Conservation (phyloP, 2,888 invertebrate genomes). For the Drosophila seclusa region DNA sequence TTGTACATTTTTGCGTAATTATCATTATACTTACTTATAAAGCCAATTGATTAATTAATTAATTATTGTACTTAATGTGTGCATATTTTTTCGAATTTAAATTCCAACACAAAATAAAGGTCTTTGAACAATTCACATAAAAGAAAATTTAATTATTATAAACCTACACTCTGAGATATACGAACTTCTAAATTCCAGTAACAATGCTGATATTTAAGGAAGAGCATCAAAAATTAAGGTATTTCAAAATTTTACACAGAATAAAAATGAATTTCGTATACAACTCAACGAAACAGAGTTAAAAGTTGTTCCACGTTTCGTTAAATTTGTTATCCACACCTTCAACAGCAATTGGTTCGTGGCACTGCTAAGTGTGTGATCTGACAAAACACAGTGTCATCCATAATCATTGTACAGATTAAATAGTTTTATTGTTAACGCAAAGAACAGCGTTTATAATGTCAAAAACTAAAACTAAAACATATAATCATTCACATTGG, state of each 20-base stretch:
- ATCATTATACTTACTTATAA: constrained; percentile 45
- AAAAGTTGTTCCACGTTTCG: background rate
- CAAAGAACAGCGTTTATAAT: constrained; percentile 34
- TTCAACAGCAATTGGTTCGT: constrained; percentile 8
- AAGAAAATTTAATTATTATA: background rate
- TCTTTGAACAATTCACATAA: constrained; percentile 42
- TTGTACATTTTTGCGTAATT: constrained; percentile 64
- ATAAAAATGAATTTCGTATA: background rate
- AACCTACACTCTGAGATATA: background rate
- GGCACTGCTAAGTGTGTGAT: constrained; percentile 10
- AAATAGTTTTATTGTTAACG: constrained; percentile 25
- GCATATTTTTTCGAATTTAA: constrained; percentile 81
- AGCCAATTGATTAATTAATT: constrained; percentile 57
- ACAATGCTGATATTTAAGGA: background rate
- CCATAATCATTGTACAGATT: constrained; percentile 7
- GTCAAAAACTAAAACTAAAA: constrained; percentile 15
- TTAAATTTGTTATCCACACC: background rate
- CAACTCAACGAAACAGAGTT: background rate
- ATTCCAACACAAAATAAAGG: constrained; percentile 78
- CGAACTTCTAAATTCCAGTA: background rate
- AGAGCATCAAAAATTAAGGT: too few relatives aligned
- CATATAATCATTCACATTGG: constrained; percentile 15
- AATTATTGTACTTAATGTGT: constrained; percentile 57
- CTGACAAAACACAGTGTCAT: background rate
- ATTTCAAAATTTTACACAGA: background rate